A percentile compares a stretch with the other conserved stretches of the same genome.
Conservation (phyloP, 2,113 vertebrate genomes). For the Pelodiscus sinensis region DNA sequence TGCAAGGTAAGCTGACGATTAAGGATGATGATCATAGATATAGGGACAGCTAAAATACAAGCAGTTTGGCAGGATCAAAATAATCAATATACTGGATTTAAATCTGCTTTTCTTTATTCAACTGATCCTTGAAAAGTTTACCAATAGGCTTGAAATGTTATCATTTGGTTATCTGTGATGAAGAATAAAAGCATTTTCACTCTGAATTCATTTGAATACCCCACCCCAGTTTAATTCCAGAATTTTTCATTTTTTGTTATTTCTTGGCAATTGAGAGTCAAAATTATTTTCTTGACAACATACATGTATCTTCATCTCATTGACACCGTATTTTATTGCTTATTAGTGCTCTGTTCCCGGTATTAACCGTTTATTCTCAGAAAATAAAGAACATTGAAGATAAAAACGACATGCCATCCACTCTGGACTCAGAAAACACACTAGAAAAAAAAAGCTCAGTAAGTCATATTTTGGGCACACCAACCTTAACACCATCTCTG, state of each 20-base stretch:
- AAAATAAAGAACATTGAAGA: conserved; percentile 35
- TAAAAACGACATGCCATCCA: conserved; percentile 23
- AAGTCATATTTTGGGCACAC: conserved; percentile 21
- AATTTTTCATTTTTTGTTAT: background rate
- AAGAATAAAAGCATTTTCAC: background rate
- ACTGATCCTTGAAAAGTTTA: conserved; percentile 29
- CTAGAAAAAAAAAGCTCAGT: background rate
- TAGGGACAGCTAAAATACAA: background rate
- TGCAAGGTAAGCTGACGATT: background rate
- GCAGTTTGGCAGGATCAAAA: background rate
- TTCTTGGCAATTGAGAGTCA: background rate
- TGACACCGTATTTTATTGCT: background rate
- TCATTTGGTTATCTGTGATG: background rate
- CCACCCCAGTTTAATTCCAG: background rate
- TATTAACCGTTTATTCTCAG: conserved; percentile 11
- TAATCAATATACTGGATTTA: conserved; percentile 37
- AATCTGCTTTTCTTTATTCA: conserved; percentile 8
- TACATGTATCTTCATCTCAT: background rate
- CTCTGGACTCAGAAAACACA: background rate
- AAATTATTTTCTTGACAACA: conserved; percentile 1
- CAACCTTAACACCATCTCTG: conserved; percentile 22
- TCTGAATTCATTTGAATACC: conserved; percentile 6
- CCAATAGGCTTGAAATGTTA: conserved; percentile 36
- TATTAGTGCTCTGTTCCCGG: background rate
- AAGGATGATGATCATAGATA: background rate